Percentiles rank a stretch among this genome's conserved stretches.
Conservation (phyloP, 2,113 vertebrate genomes). For the Crotalus helleri region DNA sequence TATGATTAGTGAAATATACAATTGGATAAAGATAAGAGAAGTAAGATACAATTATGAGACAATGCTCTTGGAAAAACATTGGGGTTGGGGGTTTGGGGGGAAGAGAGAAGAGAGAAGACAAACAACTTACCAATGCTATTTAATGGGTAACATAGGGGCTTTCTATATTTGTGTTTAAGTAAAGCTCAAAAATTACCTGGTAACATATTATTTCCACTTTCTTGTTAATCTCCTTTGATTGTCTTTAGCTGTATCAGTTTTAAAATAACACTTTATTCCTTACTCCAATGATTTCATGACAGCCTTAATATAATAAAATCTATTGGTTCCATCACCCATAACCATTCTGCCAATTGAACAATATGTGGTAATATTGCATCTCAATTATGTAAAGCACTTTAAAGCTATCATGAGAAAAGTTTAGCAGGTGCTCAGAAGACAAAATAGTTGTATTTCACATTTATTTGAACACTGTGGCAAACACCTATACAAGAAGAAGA, state of each 20-base stretch:
- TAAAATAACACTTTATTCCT: neutral
- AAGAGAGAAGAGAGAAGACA: neutral
- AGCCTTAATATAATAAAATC: neutral
- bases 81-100: neutral
- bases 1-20: neutral
- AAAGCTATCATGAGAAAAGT: neutral
- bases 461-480: neutral
- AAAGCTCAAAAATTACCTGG: neutral
- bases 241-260: neutral
- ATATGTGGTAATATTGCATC: neutral
- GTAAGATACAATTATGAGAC: neutral
- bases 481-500: neutral
- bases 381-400: neutral
- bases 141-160: neutral
- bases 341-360: neutral
- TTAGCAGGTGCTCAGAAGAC: neutral
- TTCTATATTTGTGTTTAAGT: neutral
- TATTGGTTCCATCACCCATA: neutral
- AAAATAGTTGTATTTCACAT: neutral
- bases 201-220: neutral
- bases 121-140: neutral
- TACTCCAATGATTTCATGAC: neutral
- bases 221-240: neutral
- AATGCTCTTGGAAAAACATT: neutral
- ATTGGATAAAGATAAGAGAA: neutral